phyloP scores from a whole-genome alignment of 2,113 vertebrate genomes.

The Dascyllus trimaculatus region DNA sequence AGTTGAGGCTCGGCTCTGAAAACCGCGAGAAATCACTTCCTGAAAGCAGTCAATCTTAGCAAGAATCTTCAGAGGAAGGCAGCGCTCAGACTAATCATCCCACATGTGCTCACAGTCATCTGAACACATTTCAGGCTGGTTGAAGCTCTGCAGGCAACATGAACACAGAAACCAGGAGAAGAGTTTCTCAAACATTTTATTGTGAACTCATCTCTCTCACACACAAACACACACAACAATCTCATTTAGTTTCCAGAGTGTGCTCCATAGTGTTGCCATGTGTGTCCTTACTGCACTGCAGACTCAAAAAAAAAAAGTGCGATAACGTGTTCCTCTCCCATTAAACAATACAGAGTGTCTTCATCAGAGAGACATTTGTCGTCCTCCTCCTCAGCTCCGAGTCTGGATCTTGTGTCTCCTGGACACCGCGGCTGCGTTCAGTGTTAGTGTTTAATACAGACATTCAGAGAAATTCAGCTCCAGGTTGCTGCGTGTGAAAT shows the following conservation, averaged over 20 bases:
- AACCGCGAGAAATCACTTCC: conserved; percentile 89
- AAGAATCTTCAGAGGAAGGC: conserved; percentile 65
- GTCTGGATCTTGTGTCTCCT: conserved; percentile 17
- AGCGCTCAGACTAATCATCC: conserved; percentile 9
- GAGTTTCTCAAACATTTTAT: conserved; percentile 72
- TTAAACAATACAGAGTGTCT: conserved; percentile 10
- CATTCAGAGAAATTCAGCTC: conserved; percentile 21
- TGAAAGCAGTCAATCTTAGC: conserved; percentile 86
- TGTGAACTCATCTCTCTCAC: conserved; percentile 59
- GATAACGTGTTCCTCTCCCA: conserved; percentile 27
- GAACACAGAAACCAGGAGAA: not conserved
- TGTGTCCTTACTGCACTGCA: conserved; percentile 56
- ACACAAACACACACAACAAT: conserved; percentile 36
- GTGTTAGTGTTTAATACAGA: conserved; percentile 51
- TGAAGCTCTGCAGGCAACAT: not conserved
- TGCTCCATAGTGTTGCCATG: conserved; percentile 68
- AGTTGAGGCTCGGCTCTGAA: conserved; percentile 45
- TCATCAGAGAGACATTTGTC: conserved; percentile 25
- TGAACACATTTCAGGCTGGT: not conserved
- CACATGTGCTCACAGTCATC: conserved; percentile 5
- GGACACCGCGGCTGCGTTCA: not conserved
- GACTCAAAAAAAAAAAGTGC: conserved; percentile 70
- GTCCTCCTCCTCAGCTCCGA: not conserved
- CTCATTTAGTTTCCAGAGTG: conserved; percentile 54
- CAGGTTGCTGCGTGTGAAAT: conserved; percentile 16